These are phyloP conservation scores for Acromyrmex charruanus DNA, from an alignment of 1,140 invertebrate genomes.

Conservation along the genomic window DNA sequence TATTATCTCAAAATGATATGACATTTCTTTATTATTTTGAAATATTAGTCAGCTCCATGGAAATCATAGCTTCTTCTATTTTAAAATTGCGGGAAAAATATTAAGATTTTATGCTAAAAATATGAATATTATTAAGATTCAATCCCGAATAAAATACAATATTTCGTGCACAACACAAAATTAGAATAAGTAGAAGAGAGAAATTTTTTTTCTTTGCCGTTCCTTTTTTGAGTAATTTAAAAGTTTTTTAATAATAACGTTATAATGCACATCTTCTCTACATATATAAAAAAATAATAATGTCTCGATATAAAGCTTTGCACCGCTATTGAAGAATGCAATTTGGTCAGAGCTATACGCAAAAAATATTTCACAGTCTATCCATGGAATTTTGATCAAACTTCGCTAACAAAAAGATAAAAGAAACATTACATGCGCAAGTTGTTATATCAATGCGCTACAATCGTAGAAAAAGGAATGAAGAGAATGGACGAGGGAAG, in stretches of 20 bases:
- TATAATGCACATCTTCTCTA: neutral
- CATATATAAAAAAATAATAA: neutral
- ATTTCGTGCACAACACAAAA: neutral
- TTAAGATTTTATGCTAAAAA: neutral
- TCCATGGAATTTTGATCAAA: conserved; percentile 26
- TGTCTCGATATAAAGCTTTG: neutral
- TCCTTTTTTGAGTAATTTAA: neutral
- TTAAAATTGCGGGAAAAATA: neutral
- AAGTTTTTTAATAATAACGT: neutral
- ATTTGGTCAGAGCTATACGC: neutral
- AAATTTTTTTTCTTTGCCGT: neutral
- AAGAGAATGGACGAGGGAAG: neutral
- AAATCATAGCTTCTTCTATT: neutral
- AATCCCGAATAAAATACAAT: neutral
- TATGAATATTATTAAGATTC: neutral
- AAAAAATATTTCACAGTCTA: conserved; percentile 3
- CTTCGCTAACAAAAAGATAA: conserved; percentile 30
- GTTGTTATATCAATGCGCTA: conserved; percentile 3
- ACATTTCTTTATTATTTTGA: neutral
- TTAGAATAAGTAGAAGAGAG: neutral
- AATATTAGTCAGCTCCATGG: neutral
- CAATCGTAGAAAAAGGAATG: neutral
- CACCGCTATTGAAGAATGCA: neutral
- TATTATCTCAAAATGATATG: neutral
- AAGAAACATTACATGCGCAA: conserved; percentile 26